Conservation (phyloP, 2,888 invertebrate genomes). For the Seira musarum region DNA sequence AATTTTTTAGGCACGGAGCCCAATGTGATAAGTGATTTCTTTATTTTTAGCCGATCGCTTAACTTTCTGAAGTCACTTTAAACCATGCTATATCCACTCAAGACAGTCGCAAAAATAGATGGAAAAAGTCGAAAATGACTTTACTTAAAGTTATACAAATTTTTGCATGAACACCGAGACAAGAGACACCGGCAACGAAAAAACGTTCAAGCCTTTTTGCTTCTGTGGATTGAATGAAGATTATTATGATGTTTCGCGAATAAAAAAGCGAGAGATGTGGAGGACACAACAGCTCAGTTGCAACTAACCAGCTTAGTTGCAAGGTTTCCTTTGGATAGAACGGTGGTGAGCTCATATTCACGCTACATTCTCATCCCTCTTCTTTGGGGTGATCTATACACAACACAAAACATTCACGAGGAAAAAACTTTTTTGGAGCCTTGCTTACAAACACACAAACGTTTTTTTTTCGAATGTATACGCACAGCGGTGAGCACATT, state of each 20-base stretch:
- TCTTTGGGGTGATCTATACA: constrained; percentile 41
- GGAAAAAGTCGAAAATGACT: neutral
- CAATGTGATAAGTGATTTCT: constrained; percentile 51
- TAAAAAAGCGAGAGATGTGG: constrained; percentile 39
- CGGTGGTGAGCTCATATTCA: constrained; percentile 17
- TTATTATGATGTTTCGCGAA: constrained; percentile 2
- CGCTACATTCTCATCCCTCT: constrained; percentile 32
- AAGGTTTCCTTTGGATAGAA: constrained; percentile 40
- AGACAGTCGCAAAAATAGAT: neutral
- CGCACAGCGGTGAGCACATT: constrained; percentile 20
- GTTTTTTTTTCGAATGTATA: neutral
- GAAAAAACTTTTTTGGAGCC: constrained; percentile 19
- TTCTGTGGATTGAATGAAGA: neutral
- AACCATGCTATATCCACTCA: neutral
- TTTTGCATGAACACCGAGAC: constrained; percentile 13
- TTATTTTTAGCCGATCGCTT: constrained; percentile 52
- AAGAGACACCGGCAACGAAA: constrained; percentile 35
- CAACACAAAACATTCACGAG: no score
- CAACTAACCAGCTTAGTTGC: constrained; percentile 47
- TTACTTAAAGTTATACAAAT: constrained; percentile 9
- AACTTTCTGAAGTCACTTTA: neutral
- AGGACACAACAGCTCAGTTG: constrained; percentile 45
- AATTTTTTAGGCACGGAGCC: constrained; percentile 53
- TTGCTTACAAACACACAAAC: neutral
- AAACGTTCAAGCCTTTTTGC: no score